phyloP scores from a whole-genome alignment of 1,140 invertebrate species.

The Reticulitermes speratus region DNA sequence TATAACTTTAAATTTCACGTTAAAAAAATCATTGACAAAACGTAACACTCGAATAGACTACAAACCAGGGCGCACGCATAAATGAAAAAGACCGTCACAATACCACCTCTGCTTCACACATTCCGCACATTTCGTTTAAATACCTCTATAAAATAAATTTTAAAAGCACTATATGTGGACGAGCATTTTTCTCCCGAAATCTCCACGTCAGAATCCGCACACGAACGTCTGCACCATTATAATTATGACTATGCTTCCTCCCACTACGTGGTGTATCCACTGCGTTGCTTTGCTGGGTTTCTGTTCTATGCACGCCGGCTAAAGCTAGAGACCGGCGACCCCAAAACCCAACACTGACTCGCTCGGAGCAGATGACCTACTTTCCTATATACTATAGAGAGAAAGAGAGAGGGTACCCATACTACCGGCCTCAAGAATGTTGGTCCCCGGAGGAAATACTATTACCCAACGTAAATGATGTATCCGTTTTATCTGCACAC shows the following conservation, averaged over 20 bases:
- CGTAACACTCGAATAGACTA: not conserved
- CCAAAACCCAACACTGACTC: not conserved
- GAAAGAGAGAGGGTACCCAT: not conserved
- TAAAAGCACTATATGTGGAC: no score
- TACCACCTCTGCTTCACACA: no score
- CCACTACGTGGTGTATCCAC: not conserved
- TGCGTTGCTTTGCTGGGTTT: not conserved
- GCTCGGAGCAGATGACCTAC: not conserved
- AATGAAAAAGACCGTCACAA: no score
- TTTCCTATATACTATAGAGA: conserved; percentile 2
- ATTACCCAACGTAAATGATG: not conserved
- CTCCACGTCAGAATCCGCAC: no score
- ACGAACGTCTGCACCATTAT: no score
- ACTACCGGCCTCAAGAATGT: conserved; percentile 11
- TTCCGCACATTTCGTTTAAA: no score
- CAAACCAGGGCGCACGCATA: not conserved
- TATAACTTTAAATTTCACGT: not conserved
- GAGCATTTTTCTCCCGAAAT: no score
- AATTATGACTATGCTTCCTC: not conserved
- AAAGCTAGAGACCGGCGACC: not conserved
- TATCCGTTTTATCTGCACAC: no score
- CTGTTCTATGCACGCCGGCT: not conserved
- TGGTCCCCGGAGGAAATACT: not conserved
- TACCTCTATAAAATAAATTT: no score
- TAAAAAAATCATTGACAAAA: not conserved